Conservation (phyloP, 1,140 invertebrate genomes). For the Bicyclus anynana region DNA sequence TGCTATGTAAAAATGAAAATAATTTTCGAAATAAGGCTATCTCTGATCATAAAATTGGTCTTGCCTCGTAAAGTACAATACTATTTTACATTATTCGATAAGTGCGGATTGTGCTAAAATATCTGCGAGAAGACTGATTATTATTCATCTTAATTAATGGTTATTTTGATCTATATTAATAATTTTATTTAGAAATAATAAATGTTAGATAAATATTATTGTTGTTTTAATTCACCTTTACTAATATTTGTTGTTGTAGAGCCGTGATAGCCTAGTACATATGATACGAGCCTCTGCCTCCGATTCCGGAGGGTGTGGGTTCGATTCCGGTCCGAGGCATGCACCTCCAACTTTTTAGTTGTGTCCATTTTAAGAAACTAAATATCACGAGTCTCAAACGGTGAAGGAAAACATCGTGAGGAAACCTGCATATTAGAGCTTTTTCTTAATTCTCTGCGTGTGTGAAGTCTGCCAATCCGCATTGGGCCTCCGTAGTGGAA, state of each 20-base stretch:
- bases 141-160: slow-evolving; percentile 49
- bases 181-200: slow-evolving; percentile 51
- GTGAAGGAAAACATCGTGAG: no score
- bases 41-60: not conserved
- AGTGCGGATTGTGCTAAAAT: slow-evolving; percentile 42
- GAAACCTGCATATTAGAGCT: no score
- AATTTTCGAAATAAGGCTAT: not conserved
- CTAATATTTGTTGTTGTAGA: not conserved
- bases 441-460: no score
- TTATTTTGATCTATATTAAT: slow-evolving; percentile 52
- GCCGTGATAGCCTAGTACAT: no score
- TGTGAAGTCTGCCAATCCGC: no score
- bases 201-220: slow-evolving; percentile 51
- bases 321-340: no score
- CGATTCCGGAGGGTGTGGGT: no score
- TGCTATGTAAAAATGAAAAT: not conserved
- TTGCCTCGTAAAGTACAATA: slow-evolving; percentile 12
- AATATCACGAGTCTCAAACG: no score
- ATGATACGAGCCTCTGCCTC: no score
- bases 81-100: slow-evolving; percentile 24
- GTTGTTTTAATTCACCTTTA: slow-evolving; percentile 21
- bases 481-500: no score
- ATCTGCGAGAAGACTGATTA: slow-evolving; percentile 71
- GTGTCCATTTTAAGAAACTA: no score
- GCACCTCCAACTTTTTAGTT: no score